Base-by-base conservation (phyloP, 2,888 invertebrate genomes). In the Callinectes sapidus region DNA sequence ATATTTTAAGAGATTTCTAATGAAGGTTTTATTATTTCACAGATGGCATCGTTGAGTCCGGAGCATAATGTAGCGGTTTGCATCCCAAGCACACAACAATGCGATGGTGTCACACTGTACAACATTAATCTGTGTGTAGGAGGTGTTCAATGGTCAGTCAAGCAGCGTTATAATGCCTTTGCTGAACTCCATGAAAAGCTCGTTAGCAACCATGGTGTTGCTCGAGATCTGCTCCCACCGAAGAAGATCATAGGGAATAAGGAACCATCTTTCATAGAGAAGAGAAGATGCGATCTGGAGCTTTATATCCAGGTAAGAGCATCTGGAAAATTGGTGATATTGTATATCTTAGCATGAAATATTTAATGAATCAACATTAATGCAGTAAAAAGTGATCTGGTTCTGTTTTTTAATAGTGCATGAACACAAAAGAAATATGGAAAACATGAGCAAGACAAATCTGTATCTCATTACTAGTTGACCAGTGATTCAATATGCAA, bases 241-340 rank as follows among this genome's bases (percentile, higher is more conserved):
- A 99, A 99, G 96, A 99, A 98, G 96, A 96, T 98, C 5, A 97
- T 99, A 95, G 97, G 99, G 0, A 99, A 98, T 95, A 98, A 98
- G 96, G 98, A 98, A 94, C 98, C 98, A 0, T 96, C 97, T 92
- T 99, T 99, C 95, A 96, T 99, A 1, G 98, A 98, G 95, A 97
- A 97, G 95, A 97, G 99, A 91, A 97, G 98, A 93, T 96, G 97
- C 94, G 98, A 97, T 28, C 96, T 99, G 81, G 97, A 98, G 95
- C 96, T 97, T 89, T 99, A 99, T 96, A 96, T 99, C 89, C 96
- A 96, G 94, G 94, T 94, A 14, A 18, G 39, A 18, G 35, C 32
- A 35, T 23, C 8, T 35, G 14, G 28, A 28, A 6, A 23, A 35
- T 10, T n/a, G 39, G n/a, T 71, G 28, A 28, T 28, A 39, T 39